Percentiles rank a stretch among this genome's conserved stretches.
These are phyloP conservation scores for Euwallacea similis DNA, from an alignment of 1,140 invertebrate genomes.

Conservation along the genomic window DNA sequence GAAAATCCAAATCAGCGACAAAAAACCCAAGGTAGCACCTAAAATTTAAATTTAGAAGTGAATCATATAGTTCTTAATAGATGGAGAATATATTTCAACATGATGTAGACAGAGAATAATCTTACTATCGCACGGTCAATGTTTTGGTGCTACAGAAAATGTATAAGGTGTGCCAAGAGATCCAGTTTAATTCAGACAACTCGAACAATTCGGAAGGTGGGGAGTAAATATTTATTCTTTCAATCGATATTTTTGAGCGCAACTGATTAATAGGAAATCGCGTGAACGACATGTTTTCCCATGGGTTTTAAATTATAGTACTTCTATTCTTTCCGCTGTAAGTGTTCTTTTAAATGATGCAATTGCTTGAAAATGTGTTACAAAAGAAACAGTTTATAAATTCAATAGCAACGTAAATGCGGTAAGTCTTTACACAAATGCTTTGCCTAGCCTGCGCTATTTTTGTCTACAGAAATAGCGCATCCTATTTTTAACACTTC, in stretches of 20 bases:
- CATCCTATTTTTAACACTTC: not conserved
- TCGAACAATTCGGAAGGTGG: slow-evolving; percentile 42
- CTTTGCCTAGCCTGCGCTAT: not conserved
- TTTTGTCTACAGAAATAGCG: not conserved
- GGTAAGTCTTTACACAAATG: not conserved
- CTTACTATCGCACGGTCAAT: slow-evolving; percentile 37
- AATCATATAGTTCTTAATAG: slow-evolving; percentile 50
- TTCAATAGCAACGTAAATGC: not conserved
- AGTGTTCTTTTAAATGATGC: too few species aligned
- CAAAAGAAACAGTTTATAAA: slow-evolving; percentile 1
- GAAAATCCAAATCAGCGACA: slow-evolving; percentile 45
- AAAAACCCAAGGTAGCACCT: slow-evolving; percentile 49
- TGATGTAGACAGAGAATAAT: slow-evolving; percentile 39
- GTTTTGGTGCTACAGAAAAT: slow-evolving; percentile 44
- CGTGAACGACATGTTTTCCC: slow-evolving; percentile 1
- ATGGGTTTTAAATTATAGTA: not conserved
- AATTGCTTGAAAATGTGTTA: not conserved
- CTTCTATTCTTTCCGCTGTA: not conserved
- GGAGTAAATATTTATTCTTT: slow-evolving; percentile 23
- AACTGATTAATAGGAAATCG: slow-evolving; percentile 10
- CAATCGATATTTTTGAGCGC: slow-evolving; percentile 12
- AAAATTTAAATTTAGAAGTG: slow-evolving; percentile 50
- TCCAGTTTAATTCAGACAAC: slow-evolving; percentile 44
- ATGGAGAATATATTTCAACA: slow-evolving; percentile 46
- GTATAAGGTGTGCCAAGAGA: slow-evolving; percentile 53